Evolutionary conservation across 2,888 invertebrate genomes (phyloP), one percentile per base, ranked within the genome.

Genomic region (Nephrotoma appendiculata): DNA sequence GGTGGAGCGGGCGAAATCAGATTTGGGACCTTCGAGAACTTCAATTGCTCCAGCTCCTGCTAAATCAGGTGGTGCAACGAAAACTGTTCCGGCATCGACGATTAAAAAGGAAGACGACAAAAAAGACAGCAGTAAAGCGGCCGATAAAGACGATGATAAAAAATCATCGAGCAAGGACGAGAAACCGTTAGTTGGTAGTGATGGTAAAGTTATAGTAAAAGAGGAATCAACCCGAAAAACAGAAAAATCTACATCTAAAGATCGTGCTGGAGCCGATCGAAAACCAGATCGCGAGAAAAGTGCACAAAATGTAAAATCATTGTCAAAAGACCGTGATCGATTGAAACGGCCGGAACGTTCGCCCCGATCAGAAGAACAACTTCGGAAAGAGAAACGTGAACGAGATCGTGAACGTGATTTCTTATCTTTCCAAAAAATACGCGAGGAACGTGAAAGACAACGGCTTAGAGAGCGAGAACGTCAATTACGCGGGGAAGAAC

Each of bases 1-100:
- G 15, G 98, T 99, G 86, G 98, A 98, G 91, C 96, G 97, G 92
- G 98, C 96, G 86, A 94, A 94, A 89, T 93, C 93, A 4, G 94
- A 94, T 86, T 86, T 86, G 41, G 86, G 86, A 57, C 86, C 86
- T 0, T 92, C 92, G 9, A 87, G 15, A 86, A 52, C 15, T 19
- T 71, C 71, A 11, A 31, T 71, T 71, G 71, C 9, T 9, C 31
- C 71, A 71, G 9, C 71, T 71, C 31, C 31, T 31, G 87, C 90
- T 92, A 89, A 86, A 89, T 3, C 88, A 89, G 1, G 92, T 92
- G n/a, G 91, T 91, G 9, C 90, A 90, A 15, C 44, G 88, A 89
- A 87, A 85, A 19, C 86, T 86, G 41, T 45, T 85, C 7, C 84
- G n/a, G 41, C 4, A 7, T 15, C 84, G 19, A 41, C 41, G 12